Conservation (phyloP, 2,113 vertebrate genomes). For the Pampusana beccarii region DNA sequence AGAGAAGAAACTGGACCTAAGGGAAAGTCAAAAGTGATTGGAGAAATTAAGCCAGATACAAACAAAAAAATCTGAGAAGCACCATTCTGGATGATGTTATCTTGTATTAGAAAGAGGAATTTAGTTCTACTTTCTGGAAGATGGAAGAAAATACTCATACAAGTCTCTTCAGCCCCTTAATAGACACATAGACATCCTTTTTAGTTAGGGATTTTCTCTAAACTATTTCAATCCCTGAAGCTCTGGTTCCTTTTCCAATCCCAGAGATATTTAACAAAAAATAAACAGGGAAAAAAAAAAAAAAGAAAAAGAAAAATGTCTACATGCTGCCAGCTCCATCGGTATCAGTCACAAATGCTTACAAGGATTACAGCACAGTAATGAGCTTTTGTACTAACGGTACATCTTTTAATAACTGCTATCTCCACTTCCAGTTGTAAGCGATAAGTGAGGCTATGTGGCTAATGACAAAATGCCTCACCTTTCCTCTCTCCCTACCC, state of each 20-base stretch:
- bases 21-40: background rate
- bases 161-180: background rate
- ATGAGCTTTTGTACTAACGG: conserved; percentile 60
- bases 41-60: background rate
- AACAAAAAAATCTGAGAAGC: background rate
- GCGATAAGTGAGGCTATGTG: conserved; percentile 32
- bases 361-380: background rate
- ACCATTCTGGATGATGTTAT: background rate
- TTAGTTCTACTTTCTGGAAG: background rate
- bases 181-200: background rate
- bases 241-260: background rate
- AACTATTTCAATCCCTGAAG: background rate
- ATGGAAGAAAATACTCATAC: background rate
- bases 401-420: conserved; percentile 60
- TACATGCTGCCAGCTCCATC: background rate
- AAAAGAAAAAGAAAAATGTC: background rate
- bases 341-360: conserved; percentile 53
- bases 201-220: background rate
- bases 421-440: conserved; percentile 58
- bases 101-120: background rate
- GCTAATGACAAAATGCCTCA: conserved; percentile 53
- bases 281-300: fast-evolving
- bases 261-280: background rate
- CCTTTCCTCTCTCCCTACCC: background rate
- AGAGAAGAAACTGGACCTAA: background rate